Conservation (phyloP, 1,140 invertebrate species). For the Hypsibius dujardini region DNA sequence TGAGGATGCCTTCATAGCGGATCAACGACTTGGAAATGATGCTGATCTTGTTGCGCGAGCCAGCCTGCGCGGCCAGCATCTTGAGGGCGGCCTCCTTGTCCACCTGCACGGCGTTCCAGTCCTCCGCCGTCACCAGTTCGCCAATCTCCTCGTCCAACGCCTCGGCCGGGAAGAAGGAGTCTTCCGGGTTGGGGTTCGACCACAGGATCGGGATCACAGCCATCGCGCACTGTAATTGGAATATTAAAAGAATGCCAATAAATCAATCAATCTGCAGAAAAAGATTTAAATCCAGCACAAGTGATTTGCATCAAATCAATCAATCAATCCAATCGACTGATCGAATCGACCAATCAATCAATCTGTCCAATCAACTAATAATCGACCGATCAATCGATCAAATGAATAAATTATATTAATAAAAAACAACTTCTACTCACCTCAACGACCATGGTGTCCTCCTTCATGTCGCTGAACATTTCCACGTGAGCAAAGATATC, state of each 20-base stretch:
- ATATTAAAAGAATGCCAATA: neutral
- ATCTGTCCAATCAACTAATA: too few relatives aligned
- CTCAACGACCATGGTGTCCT: neutral
- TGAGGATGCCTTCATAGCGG: conserved; percentile 6
- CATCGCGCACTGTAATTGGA: neutral
- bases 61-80: neutral
- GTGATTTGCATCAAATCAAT: too few relatives aligned
- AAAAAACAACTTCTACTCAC: neutral
- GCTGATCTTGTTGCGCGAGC: neutral
- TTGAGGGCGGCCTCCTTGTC: neutral
- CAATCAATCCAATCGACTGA: too few relatives aligned
- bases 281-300: neutral
- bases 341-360: neutral
- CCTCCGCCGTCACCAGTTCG: neutral
- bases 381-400: neutral
- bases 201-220: conserved; percentile 3
- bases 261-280: neutral
- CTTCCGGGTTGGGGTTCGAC: neutral
- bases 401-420: neutral
- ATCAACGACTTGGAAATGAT: neutral
- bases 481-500: conserved; percentile 7
- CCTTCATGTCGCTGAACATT: neutral
- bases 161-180: neutral
- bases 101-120: neutral
- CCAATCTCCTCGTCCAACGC: neutral